These are phyloP conservation scores for Caenorhabditis sulstoni DNA, from an alignment of 2,888 invertebrate species.

Conservation along the genomic window DNA sequence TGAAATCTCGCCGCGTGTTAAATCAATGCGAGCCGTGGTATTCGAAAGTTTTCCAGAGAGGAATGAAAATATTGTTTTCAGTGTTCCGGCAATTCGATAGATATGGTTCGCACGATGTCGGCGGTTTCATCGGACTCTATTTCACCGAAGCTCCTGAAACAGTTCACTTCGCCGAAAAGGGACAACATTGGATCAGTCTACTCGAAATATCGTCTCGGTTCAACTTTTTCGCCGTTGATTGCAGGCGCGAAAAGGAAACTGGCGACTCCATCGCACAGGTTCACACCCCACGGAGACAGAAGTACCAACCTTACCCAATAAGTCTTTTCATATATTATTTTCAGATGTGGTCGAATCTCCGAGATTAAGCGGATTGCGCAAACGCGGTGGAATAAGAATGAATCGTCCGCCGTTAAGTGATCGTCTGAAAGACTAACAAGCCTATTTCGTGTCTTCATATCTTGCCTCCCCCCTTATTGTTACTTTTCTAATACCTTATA, in stretches of 20 bases:
- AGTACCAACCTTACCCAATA: background rate
- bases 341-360: conserved; percentile 18
- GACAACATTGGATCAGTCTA: conserved; percentile 25
- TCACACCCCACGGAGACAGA: background rate
- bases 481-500: no score
- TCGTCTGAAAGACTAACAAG: conserved; percentile 8
- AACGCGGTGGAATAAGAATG: background rate
- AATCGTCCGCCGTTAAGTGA: conserved; percentile 15
- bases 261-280: conserved; percentile 1
- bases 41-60: background rate
- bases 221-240: conserved; percentile 46
- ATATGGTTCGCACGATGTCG: conserved; percentile 2
- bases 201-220: conserved; percentile 46
- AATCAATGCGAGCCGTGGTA: conserved; percentile 8
- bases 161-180: conserved; percentile 30
- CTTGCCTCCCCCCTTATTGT: no score
- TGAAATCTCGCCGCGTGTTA: conserved; percentile 22
- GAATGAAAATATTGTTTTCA: background rate
- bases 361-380: conserved; percentile 15
- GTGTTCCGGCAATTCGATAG: conserved; percentile 8
- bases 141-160: conserved; percentile 35
- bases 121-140: conserved; percentile 45
- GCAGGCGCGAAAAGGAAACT: conserved; percentile 22
- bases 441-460: no score
- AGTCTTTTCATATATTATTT: background rate